Evolutionary conservation across 2,888 invertebrate species (phyloP).

Genomic region (Rhopalosiphum nymphaeae): DNA sequence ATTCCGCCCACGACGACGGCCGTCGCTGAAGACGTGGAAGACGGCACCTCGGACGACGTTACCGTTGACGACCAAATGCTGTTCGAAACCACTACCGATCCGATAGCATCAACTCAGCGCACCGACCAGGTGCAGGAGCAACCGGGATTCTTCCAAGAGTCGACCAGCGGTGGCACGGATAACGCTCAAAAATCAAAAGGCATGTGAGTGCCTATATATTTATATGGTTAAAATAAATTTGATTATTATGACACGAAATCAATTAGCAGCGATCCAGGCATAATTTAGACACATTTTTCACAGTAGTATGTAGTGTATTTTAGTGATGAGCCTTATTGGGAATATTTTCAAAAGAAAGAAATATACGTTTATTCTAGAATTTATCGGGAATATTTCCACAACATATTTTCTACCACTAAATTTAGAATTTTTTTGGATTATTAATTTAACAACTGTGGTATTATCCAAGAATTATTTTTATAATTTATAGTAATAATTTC

Average conservation of each 20-base stretch:
- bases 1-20: slow-evolving; percentile 15
- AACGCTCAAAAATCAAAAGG: slow-evolving; percentile 70
- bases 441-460: too few relatives aligned
- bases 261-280: too few relatives aligned
- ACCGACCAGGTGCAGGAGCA: slow-evolving; percentile 67
- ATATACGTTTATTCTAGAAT: neutral
- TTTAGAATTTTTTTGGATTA: too few relatives aligned
- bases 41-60: slow-evolving; percentile 26
- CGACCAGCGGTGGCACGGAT: slow-evolving; percentile 70
- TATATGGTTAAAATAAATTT: neutral
- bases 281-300: too few relatives aligned
- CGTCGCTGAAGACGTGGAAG: neutral
- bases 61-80: slow-evolving; percentile 36
- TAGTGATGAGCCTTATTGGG: neutral
- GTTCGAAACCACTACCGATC: slow-evolving; percentile 70
- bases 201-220: slow-evolving; percentile 39
- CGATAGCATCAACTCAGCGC: slow-evolving; percentile 68
- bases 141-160: slow-evolving; percentile 68
- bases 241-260: neutral
- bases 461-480: too few relatives aligned
- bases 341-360: neutral
- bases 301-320: too few relatives aligned
- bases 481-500: too few relatives aligned
- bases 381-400: neutral
- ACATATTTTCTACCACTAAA: neutral